Evolutionary conservation across 2,797 vertebrate species (phyloP).

Genomic region (Ceryle rudis): DNA sequence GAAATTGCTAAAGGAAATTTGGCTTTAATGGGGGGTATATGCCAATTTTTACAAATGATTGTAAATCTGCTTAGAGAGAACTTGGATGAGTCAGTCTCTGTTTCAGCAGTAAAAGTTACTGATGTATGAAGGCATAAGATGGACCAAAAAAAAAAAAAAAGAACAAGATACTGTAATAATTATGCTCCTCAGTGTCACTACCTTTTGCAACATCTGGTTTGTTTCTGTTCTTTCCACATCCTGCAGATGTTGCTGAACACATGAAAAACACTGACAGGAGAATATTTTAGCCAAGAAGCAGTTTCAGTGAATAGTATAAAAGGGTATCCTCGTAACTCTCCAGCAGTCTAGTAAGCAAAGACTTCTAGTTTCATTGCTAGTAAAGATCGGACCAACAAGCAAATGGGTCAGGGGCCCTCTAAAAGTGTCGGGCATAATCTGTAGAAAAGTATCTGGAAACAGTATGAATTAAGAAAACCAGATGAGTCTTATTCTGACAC

Average conservation of each 20-base stretch:
- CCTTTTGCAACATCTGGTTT: constrained; percentile 84
- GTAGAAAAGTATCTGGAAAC: constrained; percentile 69
- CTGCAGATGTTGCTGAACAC: constrained; percentile 82
- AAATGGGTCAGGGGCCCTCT: constrained; percentile 74
- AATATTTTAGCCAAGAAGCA: constrained; percentile 76
- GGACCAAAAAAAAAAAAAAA: constrained; percentile 12
- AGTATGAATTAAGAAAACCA: constrained; percentile 66
- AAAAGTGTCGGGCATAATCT: constrained; percentile 79
- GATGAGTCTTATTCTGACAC: not conserved
- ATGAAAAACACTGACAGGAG: constrained; percentile 78
- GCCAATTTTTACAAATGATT: constrained; percentile 75
- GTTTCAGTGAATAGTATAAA: constrained; percentile 78
- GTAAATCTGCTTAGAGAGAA: constrained; percentile 76
- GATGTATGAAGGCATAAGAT: constrained; percentile 72
- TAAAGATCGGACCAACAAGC: constrained; percentile 80
- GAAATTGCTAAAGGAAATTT: constrained; percentile 83
- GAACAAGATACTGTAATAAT: constrained; percentile 72
- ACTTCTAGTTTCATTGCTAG: constrained; percentile 75
- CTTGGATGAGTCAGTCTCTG: constrained; percentile 49
- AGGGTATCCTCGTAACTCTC: constrained; percentile 77
- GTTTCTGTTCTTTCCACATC: constrained; percentile 80
- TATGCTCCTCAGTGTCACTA: constrained; percentile 77
- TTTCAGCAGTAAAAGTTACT: constrained; percentile 73
- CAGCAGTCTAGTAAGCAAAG: constrained; percentile 76
- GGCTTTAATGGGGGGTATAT: constrained; percentile 79